Evolutionary conservation across 1,140 invertebrate genomes (phyloP).

Genomic region (Papilio polytes): DNA sequence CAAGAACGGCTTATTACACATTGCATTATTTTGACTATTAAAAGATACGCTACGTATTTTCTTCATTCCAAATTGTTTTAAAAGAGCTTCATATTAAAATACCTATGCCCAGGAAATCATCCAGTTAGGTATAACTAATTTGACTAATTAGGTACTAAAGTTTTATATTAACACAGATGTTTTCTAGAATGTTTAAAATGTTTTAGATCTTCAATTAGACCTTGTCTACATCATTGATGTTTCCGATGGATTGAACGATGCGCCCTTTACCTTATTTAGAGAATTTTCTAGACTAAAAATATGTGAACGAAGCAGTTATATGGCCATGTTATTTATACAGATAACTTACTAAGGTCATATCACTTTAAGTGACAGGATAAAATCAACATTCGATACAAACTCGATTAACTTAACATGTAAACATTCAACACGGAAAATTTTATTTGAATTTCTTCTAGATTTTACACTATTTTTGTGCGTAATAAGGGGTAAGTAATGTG

Average conservation of each 20-base stretch:
- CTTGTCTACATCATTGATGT: neutral
- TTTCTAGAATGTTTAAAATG: neutral
- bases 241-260: conserved; percentile 34
- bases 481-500: neutral
- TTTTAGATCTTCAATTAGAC: conserved; percentile 36
- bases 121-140: neutral
- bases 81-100: neutral
- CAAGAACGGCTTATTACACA: no score
- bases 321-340: conserved; percentile 26
- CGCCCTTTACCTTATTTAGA: conserved; percentile 13
- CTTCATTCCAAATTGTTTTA: neutral
- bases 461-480: neutral
- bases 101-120: neutral
- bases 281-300: conserved; percentile 34
- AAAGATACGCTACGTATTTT: neutral
- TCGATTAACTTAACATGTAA: conserved; percentile 6
- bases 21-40: neutral
- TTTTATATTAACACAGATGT: conserved; percentile 30
- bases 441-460: conserved; percentile 21
- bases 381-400: conserved; percentile 2
- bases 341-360: conserved; percentile 31
- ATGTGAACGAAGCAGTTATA: conserved; percentile 20
- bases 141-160: conserved; percentile 13
- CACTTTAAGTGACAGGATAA: conserved; percentile 30
- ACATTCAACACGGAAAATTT: conserved; percentile 14